Base-by-base conservation (phyloP, 1,140 invertebrate genomes). In the Brachionus rubens region DNA sequence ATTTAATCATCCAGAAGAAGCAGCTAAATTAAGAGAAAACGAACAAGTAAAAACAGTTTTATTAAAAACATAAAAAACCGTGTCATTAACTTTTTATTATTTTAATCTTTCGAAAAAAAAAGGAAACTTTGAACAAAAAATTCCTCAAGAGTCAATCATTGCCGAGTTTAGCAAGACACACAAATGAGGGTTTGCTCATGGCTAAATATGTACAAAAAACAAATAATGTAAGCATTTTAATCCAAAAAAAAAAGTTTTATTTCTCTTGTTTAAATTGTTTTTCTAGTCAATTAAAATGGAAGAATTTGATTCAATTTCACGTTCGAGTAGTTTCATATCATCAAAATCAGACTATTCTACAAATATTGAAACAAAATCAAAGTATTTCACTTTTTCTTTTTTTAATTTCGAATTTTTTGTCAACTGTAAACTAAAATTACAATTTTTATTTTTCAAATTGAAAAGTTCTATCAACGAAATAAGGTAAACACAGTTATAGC, bases 1-100 rank as follows among this genome's bases (percentile, higher is more conserved):
- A 40, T 94, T 92, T 83, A 95, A 94, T 84, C 91, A 95, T 87
- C 93, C 93, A 26, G 90, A 88, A 0, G 92, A 94, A 83, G 92
- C 92, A 12, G 91, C 91, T 12, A 91, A 92, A 82, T 84, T 94
- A 50, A 87, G 91, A 72, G 43, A 36, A 41, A 72, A 36, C 21
- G 36, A 54, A 28, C 24, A 72, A 41, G 68, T 72, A 40, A 50
- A n/a, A n/a, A n/a, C n/a, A n/a, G n/a, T n/a, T n/a, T n/a, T n/a
- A n/a, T n/a, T n/a, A n/a, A n/a, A n/a, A n/a, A n/a, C n/a, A n/a
- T n/a, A n/a, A n/a, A n/a, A n/a, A n/a, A n/a, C n/a, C n/a, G n/a
- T n/a, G n/a, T n/a, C n/a, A n/a, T n/a, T 6, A 6, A 40, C 12
- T 40, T 40, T 40, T 40, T 40, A 6, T 40, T 40, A 12, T n/a